These are phyloP conservation scores for Nesometra sesokonis DNA, from an alignment of 35 echinoderm and acorn worm genomes.

Conservation along the genomic window DNA sequence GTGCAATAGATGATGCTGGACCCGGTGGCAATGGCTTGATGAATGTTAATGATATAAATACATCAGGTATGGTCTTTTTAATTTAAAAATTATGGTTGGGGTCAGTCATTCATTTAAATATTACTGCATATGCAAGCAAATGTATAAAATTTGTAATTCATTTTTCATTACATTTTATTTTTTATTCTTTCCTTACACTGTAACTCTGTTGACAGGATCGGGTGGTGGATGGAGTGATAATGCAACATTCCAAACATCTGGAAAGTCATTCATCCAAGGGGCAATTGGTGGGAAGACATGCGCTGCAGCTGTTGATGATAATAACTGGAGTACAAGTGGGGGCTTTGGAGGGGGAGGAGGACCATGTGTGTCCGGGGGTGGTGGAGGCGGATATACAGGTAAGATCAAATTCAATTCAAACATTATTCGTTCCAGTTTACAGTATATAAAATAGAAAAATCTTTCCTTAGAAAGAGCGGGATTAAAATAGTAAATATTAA, in stretches of 20 bases:
- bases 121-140: no score
- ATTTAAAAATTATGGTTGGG: no score
- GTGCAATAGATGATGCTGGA: constrained; percentile 12
- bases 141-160: background rate
- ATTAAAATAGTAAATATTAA: no score
- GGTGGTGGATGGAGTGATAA: constrained; percentile 64
- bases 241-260: constrained; percentile 14
- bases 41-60: background rate
- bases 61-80: constrained; percentile 13
- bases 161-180: background rate
- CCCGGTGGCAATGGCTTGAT: constrained; percentile 31
- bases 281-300: constrained; percentile 47
- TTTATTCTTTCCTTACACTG: no score
- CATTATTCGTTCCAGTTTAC: no score
- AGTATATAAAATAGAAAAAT: no score
- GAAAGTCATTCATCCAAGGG: constrained; percentile 51
- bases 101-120: no score
- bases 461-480: no score
- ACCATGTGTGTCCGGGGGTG: constrained; percentile 68
- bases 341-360: constrained; percentile 97
- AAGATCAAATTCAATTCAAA: background rate
- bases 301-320: constrained; percentile 27
- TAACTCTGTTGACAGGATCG: constrained; percentile 20
- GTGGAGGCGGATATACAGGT: constrained; percentile 86
- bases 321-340: constrained; percentile 50